Evolutionary conservation across 2,888 invertebrate genomes (phyloP).

Genomic region (Plusia festucae): DNA sequence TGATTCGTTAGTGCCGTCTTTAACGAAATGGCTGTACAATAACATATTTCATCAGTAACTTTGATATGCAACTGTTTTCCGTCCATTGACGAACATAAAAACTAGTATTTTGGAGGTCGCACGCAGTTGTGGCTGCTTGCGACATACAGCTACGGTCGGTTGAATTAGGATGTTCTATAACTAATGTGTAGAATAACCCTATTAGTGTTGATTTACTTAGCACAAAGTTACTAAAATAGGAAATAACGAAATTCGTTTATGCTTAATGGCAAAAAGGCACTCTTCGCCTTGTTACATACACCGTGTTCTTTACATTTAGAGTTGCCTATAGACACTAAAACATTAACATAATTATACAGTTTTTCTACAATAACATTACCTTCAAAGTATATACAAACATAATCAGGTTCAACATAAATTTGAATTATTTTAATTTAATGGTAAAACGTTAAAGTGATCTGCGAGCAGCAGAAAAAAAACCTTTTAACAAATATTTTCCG

Average conservation of each 20-base stretch:
- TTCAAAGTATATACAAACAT: no score
- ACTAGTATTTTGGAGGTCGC: constrained; percentile 38
- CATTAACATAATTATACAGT: no score
- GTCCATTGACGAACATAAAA: constrained; percentile 22
- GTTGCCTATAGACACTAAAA: no score
- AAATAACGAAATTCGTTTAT: background rate
- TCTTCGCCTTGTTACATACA: background rate
- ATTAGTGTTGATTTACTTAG: background rate
- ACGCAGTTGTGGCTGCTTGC: constrained; percentile 24
- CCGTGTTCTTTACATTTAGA: no score
- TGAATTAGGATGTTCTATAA: constrained; percentile 27
- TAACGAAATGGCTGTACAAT: background rate
- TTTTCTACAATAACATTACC: background rate
- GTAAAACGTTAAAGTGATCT: background rate
- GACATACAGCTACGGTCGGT: constrained; percentile 26
- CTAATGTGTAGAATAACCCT: background rate
- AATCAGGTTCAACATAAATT: background rate
- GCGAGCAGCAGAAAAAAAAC: background rate
- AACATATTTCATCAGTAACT: background rate
- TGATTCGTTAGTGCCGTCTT: no score
- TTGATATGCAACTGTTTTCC: constrained; percentile 7
- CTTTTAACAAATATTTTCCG: no score
- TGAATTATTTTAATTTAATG: background rate
- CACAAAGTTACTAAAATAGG: background rate
- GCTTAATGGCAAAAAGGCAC: background rate